phyloP scores from a whole-genome alignment of 2,888 invertebrate genomes.

The Atherix ibis region DNA sequence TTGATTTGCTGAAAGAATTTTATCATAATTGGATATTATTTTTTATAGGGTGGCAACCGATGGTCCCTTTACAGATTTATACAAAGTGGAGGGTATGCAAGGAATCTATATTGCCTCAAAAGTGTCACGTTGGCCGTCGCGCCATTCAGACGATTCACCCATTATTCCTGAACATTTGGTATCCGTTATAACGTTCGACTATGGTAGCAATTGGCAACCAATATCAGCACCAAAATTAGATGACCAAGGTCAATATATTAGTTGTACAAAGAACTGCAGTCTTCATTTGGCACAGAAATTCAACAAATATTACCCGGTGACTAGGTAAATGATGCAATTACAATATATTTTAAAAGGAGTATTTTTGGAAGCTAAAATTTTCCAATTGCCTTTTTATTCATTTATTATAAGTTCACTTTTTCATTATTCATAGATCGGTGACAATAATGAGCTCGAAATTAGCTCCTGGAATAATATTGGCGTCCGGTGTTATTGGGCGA shows the following conservation, averaged over 20 bases:
- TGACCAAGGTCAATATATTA: slow-evolving; percentile 47
- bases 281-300: slow-evolving; percentile 78
- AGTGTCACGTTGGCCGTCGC: slow-evolving; percentile 38
- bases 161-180: slow-evolving; percentile 59
- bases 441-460: slow-evolving; percentile 75
- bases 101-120: slow-evolving; percentile 84
- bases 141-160: slow-evolving; percentile 16
- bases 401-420: too few species aligned
- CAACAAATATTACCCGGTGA: slow-evolving; percentile 64
- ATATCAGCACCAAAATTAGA: slow-evolving; percentile 56
- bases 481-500: slow-evolving; percentile 64
- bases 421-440: slow-evolving; percentile 50
- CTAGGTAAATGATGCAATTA: slow-evolving; percentile 23
- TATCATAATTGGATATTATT: slow-evolving; percentile 1
- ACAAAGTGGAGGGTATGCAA: slow-evolving; percentile 70
- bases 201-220: slow-evolving; percentile 68
- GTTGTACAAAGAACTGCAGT: slow-evolving; percentile 60
- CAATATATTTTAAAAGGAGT: too few species aligned
- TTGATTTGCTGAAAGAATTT: slow-evolving; percentile 5
- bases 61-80: slow-evolving; percentile 73
- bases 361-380: background rate
- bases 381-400: background rate
- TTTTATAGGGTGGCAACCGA: slow-evolving; percentile 59
- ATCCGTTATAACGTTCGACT: slow-evolving; percentile 71
- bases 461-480: slow-evolving; percentile 77